Base-by-base conservation (phyloP, 2,113 vertebrate species). In the Corvus cornix region DNA sequence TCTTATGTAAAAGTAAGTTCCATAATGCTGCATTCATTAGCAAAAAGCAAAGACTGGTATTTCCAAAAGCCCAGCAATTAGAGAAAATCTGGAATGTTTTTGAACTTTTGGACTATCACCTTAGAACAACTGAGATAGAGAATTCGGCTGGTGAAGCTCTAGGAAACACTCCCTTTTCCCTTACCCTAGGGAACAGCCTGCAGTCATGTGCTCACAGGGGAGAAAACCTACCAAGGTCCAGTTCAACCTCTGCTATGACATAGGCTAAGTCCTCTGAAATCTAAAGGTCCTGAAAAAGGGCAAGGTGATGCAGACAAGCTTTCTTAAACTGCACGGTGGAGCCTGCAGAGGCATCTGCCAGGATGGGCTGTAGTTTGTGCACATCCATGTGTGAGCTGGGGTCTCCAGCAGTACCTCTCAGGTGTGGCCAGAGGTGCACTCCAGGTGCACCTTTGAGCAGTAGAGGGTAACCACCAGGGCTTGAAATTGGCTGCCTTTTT, bases 401-500 rank as follows among this genome's bases (percentile, higher is more conserved):
- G 56, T 90, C 60, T 59, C 48, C 60, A 86, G 44, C 73, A 76
- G 67, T 7, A 49, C 39, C 48, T 11, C 15, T 31, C 77, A 74
- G 49, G 44, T 72, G 64, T 41, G 73, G 76, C 48, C 24, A 86
- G 52, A 84, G n/a, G 18, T 59, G 59, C 2, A 6, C 30, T 70
- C 70, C 62, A 68, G 74, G 39, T n/a, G 70, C 39, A 60, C 43
- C 46, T 90, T 30, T 46, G 44, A 95, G 84, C 81, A 64, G 60
- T 3, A 68, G 26, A 89, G 11, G 44, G 56, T 15, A 84, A 89
- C 59, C 70, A 84, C 20, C 2, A 0, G 58, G 55, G 73, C 91
- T 78, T 87, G 84, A 95, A 95, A 82, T 16, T 64, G 84, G 56
- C 81, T 95, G 81, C 39, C 41, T 91, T 84, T 67, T 35, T 52